A percentile compares a stretch with the other conserved stretches of the same genome.
These are phyloP conservation scores for Rhogogaster chlorosoma DNA, from an alignment of 2,888 invertebrate species.

Conservation along the genomic window DNA sequence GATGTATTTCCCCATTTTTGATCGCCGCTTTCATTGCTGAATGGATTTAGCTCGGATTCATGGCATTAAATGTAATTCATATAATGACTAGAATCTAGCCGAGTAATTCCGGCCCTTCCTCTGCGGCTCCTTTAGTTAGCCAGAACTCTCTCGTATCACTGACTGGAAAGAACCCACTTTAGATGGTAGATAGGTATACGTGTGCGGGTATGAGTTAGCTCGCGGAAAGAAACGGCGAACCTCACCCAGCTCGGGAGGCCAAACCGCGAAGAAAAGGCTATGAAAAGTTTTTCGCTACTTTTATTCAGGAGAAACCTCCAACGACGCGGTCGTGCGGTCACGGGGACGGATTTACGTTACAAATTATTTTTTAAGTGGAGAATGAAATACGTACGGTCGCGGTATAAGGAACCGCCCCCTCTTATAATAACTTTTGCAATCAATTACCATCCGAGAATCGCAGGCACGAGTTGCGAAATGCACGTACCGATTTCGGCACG, in stretches of 20 bases:
- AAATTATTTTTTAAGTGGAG: constrained; percentile 43
- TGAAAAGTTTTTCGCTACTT: constrained; percentile 21
- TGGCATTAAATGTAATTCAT: background rate
- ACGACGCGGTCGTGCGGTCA: background rate
- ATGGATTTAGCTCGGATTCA: background rate
- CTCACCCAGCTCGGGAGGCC: background rate
- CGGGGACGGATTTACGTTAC: constrained; percentile 22
- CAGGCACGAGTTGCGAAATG: background rate
- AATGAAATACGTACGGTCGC: constrained; percentile 19
- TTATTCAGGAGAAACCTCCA: background rate
- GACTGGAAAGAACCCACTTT: constrained; percentile 26
- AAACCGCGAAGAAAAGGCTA: constrained; percentile 7
- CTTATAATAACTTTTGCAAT: constrained; percentile 44
- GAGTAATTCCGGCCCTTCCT: constrained; percentile 14
- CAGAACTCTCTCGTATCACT: background rate
- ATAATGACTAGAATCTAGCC: background rate
- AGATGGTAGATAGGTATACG: constrained; percentile 5
- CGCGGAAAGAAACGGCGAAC: background rate
- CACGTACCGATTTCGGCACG: background rate
- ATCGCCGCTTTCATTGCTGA: background rate
- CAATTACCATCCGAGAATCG: constrained; percentile 26
- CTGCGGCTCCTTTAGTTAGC: background rate
- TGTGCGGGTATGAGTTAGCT: background rate
- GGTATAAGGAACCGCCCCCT: background rate
- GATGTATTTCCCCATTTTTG: background rate